Evolutionary conservation across 2,113 vertebrate genomes (phyloP).

Genomic region (Halichoerus grypus): DNA sequence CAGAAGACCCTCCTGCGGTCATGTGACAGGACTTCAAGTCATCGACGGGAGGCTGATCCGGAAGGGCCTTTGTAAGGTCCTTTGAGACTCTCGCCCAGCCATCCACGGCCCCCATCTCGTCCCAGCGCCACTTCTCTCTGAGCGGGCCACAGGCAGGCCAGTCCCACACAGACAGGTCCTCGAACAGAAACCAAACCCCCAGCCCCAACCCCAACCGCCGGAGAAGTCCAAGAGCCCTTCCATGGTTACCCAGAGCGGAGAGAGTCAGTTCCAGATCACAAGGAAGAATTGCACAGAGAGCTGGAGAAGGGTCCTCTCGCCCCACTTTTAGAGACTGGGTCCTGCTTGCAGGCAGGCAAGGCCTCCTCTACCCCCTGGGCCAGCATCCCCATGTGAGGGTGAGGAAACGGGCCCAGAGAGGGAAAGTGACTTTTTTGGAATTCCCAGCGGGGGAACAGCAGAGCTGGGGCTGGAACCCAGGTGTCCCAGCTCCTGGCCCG

Average conservation of each 20-base stretch:
- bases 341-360: not conserved
- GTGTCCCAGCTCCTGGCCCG: not conserved
- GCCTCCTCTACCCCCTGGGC: not conserved
- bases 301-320: rapidly evolving
- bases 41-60: not conserved
- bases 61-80: not conserved
- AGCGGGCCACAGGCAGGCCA: not conserved
- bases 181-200: not conserved
- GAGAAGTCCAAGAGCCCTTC: not conserved
- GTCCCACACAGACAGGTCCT: too few relatives aligned
- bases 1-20: not conserved
- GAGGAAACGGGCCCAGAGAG: not conserved
- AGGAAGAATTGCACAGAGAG: not conserved
- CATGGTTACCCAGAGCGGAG: not conserved
- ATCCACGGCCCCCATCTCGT: not conserved
- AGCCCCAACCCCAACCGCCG: not conserved
- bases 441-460: not conserved
- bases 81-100: not conserved
- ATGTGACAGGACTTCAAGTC: not conserved
- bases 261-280: rapidly evolving
- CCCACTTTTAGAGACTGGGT: not conserved
- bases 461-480: not conserved
- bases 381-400: not conserved
- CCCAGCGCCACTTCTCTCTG: not conserved
- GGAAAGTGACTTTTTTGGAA: not conserved